Evolutionary conservation across 2,888 invertebrate species (phyloP), one percentile per base, ranked within the genome.

Genomic region (Chrysina gloriosa): DNA sequence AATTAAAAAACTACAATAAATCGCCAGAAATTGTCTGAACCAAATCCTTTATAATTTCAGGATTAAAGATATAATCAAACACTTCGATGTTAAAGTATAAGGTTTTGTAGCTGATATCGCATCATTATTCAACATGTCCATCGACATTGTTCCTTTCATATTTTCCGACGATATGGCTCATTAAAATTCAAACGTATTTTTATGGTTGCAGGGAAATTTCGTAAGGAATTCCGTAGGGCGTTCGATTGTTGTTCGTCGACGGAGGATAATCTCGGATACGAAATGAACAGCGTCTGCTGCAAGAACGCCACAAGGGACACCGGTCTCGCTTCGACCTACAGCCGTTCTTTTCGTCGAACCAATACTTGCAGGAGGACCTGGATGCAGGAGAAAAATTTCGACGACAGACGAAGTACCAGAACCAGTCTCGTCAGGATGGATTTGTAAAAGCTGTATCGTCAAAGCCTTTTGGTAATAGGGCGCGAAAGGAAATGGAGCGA

Each of bases 141-240:
- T n/a, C n/a, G n/a, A n/a, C n/a, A n/a, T n/a, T n/a, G n/a, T n/a
- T n/a, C n/a, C n/a, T n/a, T n/a, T n/a, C n/a, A n/a, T n/a, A n/a
- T n/a, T n/a, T n/a, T n/a, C n/a, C n/a, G n/a, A n/a, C n/a, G n/a
- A n/a, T n/a, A n/a, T n/a, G n/a, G n/a, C n/a, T n/a, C n/a, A n/a
- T n/a, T n/a, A n/a, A n/a, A n/a, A n/a, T n/a, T n/a, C n/a, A n/a
- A n/a, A n/a, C n/a, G n/a, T n/a, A n/a, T n/a, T n/a, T n/a, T n/a
- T n/a, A n/a, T n/a, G n/a, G n/a, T n/a, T 36, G 4, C 87, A 91
- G 92, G 90, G 68, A 91, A 91, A 84, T 91, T 91, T 80, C 88
- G 90, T 5, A 86, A 89, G 71, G 91, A 91, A 78, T 91, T 91
- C 80, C 88, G 88, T 74, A 87, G 89, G 72, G 89, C 90, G 0